A percentile compares a stretch with the other conserved stretches of the same genome.
These are phyloP conservation scores for Aphelenchoides avenae DNA, from an alignment of 1,140 invertebrate species.

Conservation along the genomic window DNA sequence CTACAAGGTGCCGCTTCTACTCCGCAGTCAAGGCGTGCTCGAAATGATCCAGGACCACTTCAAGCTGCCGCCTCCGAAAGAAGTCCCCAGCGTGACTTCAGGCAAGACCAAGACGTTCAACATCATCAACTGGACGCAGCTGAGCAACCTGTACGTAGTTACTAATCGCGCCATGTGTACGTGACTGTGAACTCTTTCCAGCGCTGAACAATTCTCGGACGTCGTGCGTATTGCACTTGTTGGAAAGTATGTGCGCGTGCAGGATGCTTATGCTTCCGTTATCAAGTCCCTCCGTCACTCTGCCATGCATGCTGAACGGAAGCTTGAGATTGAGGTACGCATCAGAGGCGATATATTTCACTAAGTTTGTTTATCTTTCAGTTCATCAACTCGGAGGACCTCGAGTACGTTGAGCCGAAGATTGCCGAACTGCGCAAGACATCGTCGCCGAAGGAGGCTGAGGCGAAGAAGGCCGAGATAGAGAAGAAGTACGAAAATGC, in stretches of 20 bases:
- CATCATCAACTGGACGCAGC: constrained; percentile 82
- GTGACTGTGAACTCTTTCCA: too few species aligned
- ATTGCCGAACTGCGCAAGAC: too few species aligned
- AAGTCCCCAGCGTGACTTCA: constrained; percentile 63
- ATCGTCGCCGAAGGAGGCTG: too few species aligned
- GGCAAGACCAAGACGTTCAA: constrained; percentile 69
- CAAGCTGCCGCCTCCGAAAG: constrained; percentile 31
- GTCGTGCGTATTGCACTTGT: constrained; percentile 87
- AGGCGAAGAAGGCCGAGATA: constrained; percentile 59
- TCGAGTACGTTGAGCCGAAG: constrained; percentile 71
- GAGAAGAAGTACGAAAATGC: constrained; percentile 79
- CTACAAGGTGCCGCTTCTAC: constrained; percentile 87
- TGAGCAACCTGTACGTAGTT: constrained; percentile 78
- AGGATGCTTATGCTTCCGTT: constrained; percentile 90
- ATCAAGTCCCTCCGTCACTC: constrained; percentile 90
- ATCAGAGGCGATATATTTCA: constrained; percentile 7
- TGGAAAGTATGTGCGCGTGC: constrained; percentile 88
- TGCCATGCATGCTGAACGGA: constrained; percentile 75
- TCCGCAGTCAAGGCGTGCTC: constrained; percentile 84
- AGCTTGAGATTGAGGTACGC: constrained; percentile 52
- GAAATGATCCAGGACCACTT: constrained; percentile 60
- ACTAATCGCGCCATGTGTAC: too few species aligned
- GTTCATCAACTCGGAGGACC: constrained; percentile 82
- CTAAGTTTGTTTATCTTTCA: constrained; percentile 59
- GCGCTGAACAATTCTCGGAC: constrained; percentile 73